These are phyloP conservation scores for Dioctria rufipes DNA, from an alignment of 2,888 invertebrate genomes.

Conservation along the genomic window DNA sequence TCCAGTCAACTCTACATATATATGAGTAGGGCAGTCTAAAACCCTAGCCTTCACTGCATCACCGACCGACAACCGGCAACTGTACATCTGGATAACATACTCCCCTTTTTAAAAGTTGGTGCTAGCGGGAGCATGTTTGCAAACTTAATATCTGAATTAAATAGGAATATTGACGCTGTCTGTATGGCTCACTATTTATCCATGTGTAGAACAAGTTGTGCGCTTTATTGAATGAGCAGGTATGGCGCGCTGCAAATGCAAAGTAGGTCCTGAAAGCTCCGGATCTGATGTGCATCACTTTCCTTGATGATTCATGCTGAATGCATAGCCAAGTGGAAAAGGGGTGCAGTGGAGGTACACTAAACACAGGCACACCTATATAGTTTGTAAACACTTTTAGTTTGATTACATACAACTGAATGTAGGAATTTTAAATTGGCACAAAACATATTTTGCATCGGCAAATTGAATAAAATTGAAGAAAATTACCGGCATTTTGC, in stretches of 20 bases:
- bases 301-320: neutral
- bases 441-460: slow-evolving; percentile 6
- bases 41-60: no score
- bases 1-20: no score
- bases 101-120: neutral
- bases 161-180: slow-evolving; percentile 3
- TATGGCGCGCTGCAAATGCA: slow-evolving; percentile 7
- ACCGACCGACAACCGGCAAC: no score
- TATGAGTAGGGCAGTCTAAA: no score
- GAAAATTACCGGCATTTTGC: slow-evolving; percentile 20
- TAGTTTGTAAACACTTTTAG: slow-evolving; percentile 29
- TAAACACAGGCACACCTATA: neutral
- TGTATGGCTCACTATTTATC: slow-evolving; percentile 2
- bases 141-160: slow-evolving; percentile 49
- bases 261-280: slow-evolving; percentile 26
- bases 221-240: neutral
- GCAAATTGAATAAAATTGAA: slow-evolving; percentile 23
- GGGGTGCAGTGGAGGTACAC: neutral
- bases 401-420: slow-evolving; percentile 28
- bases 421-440: slow-evolving; percentile 18
- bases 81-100: no score
- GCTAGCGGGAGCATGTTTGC: neutral
- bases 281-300: slow-evolving; percentile 1
- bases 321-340: neutral
- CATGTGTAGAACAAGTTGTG: neutral